Evolutionary conservation across 2,797 vertebrate genomes (phyloP).

Genomic region (Enteromius argenteus): DNA sequence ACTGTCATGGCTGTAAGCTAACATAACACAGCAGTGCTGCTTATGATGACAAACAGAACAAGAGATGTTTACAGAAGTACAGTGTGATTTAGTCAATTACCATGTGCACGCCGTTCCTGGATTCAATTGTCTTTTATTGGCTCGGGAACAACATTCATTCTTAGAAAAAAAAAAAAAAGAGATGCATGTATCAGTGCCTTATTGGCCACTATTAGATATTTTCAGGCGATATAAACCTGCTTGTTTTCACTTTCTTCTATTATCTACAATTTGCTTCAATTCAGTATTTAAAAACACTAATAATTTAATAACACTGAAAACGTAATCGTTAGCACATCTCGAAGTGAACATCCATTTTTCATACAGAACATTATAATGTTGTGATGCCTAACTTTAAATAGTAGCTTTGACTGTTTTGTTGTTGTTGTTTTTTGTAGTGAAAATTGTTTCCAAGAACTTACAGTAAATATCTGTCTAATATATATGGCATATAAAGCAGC

Average conservation of each 20-base stretch:
- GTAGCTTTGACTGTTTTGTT: too few species aligned
- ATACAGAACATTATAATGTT: not conserved
- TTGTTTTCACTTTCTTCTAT: not conserved
- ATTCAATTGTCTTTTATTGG: not conserved
- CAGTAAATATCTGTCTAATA: too few species aligned
- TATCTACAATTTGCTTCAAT: not conserved
- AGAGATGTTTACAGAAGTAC: not conserved
- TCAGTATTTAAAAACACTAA: not conserved
- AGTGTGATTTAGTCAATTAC: not conserved
- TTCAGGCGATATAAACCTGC: not conserved
- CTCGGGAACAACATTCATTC: not conserved
- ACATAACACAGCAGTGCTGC: not conserved
- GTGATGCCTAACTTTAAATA: not conserved
- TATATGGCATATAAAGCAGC: too few species aligned
- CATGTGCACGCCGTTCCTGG: not conserved
- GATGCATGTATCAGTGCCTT: not conserved
- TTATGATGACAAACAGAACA: not conserved
- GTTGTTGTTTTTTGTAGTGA: too few species aligned
- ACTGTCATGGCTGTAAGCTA: constrained; percentile 8
- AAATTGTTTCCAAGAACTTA: too few species aligned
- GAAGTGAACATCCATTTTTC: not conserved
- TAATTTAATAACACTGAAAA: not conserved
- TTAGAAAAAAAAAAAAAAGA: not conserved
- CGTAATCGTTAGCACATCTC: not conserved
- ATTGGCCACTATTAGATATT: not conserved